Evolutionary conservation across 37 sponge, comb jelly and placozoan genomes (phyloP), one percentile per base, ranked within the genome.

Genomic region (Spongilla lacustris): DNA sequence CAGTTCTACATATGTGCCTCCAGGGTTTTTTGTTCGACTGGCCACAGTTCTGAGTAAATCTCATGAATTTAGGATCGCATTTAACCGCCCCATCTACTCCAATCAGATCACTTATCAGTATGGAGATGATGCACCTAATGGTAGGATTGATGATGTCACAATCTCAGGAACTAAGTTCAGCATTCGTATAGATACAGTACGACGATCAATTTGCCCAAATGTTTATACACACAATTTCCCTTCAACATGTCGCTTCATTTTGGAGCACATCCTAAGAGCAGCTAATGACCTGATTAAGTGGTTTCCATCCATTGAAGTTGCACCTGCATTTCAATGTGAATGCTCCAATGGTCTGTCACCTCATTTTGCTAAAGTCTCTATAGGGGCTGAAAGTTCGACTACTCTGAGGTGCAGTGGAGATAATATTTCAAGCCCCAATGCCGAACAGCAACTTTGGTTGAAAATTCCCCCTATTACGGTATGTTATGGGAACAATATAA

Each of bases 21-120:
- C 86, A 50, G 86, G 89, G 25, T 89, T 67, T 49, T 84, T 89
- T 66, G 84, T 41, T 73, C 84, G 89, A 26, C 33, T 89, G 8
- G 89, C 78, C 11, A 41, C 80, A 35, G 10, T 80, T 27, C 69
- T 89, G 17, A 46, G 84, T 17, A 82, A 25, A 2, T 26, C 67
- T 12, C 1, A 2, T 0, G 32, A 31, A 1, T 75, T 14, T 27
- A 3, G 36, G 6, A 24, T 84, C 0, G n/a, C 23, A 12, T 90
- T 90, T 36, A n/a, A n/a, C n/a, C n/a, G n/a, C n/a, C n/a, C n/a
- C n/a, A n/a, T n/a, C n/a, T n/a, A n/a, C 50, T 66, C 0, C 14
- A 80, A 90, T 37, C 27, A 31, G 2, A 66, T 90, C 28, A 66
- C 77, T 4, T 81, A 80, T 74, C 6, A 13, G n/a, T 76, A 28